Evolutionary conservation across 1,140 invertebrate genomes (phyloP), one percentile per base, ranked within the genome.

Genomic region (Hypothenemus hampei): DNA sequence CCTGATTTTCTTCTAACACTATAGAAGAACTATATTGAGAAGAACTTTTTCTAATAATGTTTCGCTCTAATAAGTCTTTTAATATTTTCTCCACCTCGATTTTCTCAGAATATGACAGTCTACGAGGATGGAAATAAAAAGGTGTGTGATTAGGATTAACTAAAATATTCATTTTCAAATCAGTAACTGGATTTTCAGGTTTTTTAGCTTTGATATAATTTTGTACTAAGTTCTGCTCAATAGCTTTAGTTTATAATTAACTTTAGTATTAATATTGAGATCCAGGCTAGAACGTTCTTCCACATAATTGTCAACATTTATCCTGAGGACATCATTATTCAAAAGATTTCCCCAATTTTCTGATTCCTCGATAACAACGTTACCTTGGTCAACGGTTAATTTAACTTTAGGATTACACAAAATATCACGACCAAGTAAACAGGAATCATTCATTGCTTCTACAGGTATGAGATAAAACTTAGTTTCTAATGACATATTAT

Each of bases 1-100:
- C n/a, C n/a, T 0, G 61, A 58, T 80, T 81, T 19, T 46, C 61
- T 5, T 74, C 72, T 8, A 78, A 47, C 0, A 77, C 69, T 13
- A 47, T 18, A 15, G 44, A 24, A 2, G 8, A 11, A 44, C 7
- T 2, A 1, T 44, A 44, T 20, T 6, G 19, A 44, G 8, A 11
- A 26, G 1, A 8, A 43, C 20, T 44, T 26, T 2, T 15, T 20
- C 41, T 44, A 44, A 44, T 20, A 44, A 22, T 8, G 10, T 20
- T 20, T 13, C 11, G 11, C 11, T 10, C 16, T 37, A 4, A 37
- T 15, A 37, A 8, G 8, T 37, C 4, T 13, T 37, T 1, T 16
- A 4, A 37, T 13, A 37, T 1, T n/a, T 37, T 37, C 15, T 16
- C 16, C 16, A 37, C 11, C 15, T 10, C 35, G 16, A 7, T 37